Conservation (phyloP, 2,888 invertebrate species). For the Cyaniris semiargus region DNA sequence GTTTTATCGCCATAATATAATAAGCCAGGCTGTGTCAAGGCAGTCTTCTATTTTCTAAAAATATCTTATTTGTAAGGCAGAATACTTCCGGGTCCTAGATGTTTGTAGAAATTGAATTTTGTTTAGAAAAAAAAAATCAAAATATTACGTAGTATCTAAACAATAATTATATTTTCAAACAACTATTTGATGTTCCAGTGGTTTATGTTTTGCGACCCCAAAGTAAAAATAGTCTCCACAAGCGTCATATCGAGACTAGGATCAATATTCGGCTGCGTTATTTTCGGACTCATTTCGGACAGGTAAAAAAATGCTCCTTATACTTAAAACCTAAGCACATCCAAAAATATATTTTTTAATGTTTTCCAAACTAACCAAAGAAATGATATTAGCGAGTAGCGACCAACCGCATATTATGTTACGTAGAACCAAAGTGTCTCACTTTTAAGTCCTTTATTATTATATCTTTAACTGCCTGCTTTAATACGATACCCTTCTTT, state of each 20-base stretch:
- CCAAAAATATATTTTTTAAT: too few relatives aligned
- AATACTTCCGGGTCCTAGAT: background rate
- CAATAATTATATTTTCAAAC: background rate
- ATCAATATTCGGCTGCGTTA: conserved; percentile 63
- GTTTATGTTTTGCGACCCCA: conserved; percentile 63
- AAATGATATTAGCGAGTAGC: too few relatives aligned
- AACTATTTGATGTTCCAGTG: conserved; percentile 52
- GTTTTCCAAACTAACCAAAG: too few relatives aligned
- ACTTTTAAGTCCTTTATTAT: too few relatives aligned
- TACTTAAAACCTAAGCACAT: too few relatives aligned
- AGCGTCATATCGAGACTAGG: conserved; percentile 66
- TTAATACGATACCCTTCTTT: too few relatives aligned
- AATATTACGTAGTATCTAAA: too few relatives aligned
- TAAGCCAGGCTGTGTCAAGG: background rate
- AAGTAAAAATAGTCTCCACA: conserved; percentile 57
- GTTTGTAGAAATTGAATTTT: background rate
- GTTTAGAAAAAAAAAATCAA: background rate
- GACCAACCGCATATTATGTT: too few relatives aligned
- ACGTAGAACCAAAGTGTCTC: too few relatives aligned
- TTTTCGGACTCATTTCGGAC: conserved; percentile 65
- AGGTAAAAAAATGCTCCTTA: conserved; percentile 49
- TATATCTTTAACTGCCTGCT: too few relatives aligned
- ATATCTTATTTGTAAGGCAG: background rate
- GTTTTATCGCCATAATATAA: background rate
- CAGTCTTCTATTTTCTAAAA: conserved; percentile 7